These are phyloP conservation scores for Tetrax tetrax DNA, from an alignment of 2,113 vertebrate genomes.

Conservation along the genomic window DNA sequence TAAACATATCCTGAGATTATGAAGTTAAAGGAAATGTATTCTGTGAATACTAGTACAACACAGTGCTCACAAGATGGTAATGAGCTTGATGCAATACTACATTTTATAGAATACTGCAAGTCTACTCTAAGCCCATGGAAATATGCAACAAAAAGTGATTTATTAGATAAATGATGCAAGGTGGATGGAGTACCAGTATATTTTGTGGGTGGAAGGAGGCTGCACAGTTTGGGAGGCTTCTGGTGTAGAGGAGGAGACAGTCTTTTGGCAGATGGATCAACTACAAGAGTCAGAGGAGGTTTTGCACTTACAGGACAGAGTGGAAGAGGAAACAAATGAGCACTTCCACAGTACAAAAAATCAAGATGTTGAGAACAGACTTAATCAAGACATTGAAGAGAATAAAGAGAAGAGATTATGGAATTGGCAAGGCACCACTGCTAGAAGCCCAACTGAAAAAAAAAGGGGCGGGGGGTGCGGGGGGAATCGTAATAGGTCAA, in stretches of 20 bases:
- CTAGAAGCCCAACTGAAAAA: background rate
- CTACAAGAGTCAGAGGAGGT: background rate
- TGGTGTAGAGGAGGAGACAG: background rate
- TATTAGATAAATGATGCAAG: background rate
- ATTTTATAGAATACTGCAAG: background rate
- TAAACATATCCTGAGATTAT: background rate
- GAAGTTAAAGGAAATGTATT: background rate
- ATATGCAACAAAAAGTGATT: background rate
- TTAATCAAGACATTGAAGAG: background rate
- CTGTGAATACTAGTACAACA: background rate
- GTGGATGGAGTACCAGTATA: background rate
- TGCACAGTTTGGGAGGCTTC: background rate
- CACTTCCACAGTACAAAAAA: background rate
- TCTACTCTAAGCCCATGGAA: background rate
- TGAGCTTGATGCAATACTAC: background rate
- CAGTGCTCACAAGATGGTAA: background rate
- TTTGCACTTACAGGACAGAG: background rate
- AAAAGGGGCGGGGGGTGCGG: accelerated
- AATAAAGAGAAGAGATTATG: background rate
- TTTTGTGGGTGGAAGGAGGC: background rate
- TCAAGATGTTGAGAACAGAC: background rate
- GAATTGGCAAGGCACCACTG: background rate
- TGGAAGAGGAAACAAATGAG: background rate
- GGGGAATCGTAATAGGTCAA: background rate
- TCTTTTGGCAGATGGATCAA: background rate